Evolutionary conservation across 2,113 vertebrate genomes (phyloP), one percentile per base, ranked within the genome.

Genomic region (Sturnira hondurensis): DNA sequence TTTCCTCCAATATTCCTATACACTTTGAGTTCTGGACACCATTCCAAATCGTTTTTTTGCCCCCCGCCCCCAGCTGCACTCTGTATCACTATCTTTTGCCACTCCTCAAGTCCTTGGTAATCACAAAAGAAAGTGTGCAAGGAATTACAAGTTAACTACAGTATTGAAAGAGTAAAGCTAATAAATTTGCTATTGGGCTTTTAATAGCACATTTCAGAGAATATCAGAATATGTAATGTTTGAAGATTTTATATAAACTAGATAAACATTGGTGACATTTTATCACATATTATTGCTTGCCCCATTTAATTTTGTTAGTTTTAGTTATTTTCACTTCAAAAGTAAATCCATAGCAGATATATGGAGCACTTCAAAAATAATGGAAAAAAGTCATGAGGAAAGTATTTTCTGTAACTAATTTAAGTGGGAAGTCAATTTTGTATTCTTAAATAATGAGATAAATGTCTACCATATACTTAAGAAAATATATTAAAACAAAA

Each of bases 91-190:
- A 67, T 58, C 68, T 86, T 84, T 93, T 96, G 36, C 70, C 70
- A 95, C 63, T 83, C 43, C 80, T 63, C 13, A 85, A 52, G 19
- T 84, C 70, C 45, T 84, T 68, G 47, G 16, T 80, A 87, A 88
- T 96, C 77, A 85, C 63, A 96, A 91, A 91, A 58, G 74, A 50
- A 94, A 94, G 86, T 76, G 67, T 86, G 95, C 74, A 54, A 76
- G 52, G 83, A 93, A 93, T 58, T 28, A 41, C 74, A 95, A 80
- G 84, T 19, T 61, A 96, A 96, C 78, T 82, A 89, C 26, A 56
- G 31, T 86, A 76, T 52, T 41, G 8, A 92, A 92, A 89, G 78
- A 92, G 63, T 78, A 91, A 94, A 86, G 26, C 43, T n/a, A 67
- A 86, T 38, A 70, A 82, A 38, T 76, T 50, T 83, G 14, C 63